Evolutionary conservation across 2,797 vertebrate species (phyloP).

Genomic region (Neostethus bicornis): DNA sequence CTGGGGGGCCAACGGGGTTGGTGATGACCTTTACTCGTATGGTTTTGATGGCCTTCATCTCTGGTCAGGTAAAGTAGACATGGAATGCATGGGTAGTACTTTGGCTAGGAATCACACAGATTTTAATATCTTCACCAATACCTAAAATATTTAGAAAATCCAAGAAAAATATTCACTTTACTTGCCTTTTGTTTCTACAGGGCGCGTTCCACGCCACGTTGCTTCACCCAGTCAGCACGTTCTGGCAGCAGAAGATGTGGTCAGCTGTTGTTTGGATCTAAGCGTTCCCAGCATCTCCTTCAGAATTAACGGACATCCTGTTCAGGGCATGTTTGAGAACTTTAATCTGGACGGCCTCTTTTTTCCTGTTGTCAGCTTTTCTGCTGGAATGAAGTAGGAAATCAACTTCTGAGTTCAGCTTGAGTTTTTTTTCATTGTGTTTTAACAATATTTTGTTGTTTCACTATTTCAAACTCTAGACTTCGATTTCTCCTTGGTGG

Average conservation of each 20-base stretch:
- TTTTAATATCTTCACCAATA: background rate
- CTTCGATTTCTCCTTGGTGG: conserved; percentile 92
- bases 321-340: conserved; percentile 94
- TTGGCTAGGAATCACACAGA: background rate
- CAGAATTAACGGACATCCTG: conserved; percentile 91
- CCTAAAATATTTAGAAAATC: background rate
- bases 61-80: conserved; percentile 86
- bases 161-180: background rate
- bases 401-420: background rate
- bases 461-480: conserved; percentile 59
- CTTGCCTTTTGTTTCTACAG: conserved; percentile 62
- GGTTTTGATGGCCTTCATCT: conserved; percentile 90
- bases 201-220: conserved; percentile 85
- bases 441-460: background rate
- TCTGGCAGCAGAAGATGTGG: conserved; percentile 86
- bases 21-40: conserved; percentile 93
- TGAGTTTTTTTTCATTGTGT: background rate
- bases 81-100: background rate
- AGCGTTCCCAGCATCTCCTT: conserved; percentile 93
- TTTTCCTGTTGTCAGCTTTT: conserved; percentile 92
- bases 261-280: conserved; percentile 93
- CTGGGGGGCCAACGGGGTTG: conserved; percentile 92
- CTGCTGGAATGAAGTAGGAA: conserved; percentile 87
- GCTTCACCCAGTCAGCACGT: conserved; percentile 84
- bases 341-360: conserved; percentile 93